Conservation (phyloP, 2,888 invertebrate species). For the Lampropteryx suffumata region DNA sequence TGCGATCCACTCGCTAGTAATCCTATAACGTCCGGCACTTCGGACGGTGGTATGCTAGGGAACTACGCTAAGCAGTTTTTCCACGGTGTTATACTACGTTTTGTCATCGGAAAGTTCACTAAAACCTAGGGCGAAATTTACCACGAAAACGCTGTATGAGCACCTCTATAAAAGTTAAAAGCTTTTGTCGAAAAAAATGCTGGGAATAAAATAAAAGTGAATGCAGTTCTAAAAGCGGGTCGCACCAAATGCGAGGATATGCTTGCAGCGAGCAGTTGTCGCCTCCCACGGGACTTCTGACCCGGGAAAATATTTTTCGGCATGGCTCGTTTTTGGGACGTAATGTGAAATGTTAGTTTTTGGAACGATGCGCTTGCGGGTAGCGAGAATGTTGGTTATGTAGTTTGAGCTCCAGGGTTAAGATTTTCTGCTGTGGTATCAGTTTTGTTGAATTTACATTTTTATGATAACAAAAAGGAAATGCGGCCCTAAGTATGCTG, state of each 20-base stretch:
- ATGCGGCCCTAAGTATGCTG: too few relatives aligned
- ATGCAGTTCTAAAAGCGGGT: conserved; percentile 63
- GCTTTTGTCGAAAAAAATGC: conserved; percentile 73
- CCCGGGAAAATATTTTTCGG: conserved; percentile 58
- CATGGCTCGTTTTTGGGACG: conserved; percentile 42
- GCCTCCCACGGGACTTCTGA: conserved; percentile 62
- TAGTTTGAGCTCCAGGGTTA: conserved; percentile 10
- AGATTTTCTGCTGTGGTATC: conserved; percentile 8
- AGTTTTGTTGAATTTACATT: conserved; percentile 8
- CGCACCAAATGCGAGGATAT: conserved; percentile 53
- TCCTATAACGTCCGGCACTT: too few relatives aligned
- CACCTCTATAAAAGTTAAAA: conserved; percentile 75
- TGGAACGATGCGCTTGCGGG: conserved; percentile 26
- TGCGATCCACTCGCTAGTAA: too few relatives aligned
- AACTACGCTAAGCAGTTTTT: too few relatives aligned
- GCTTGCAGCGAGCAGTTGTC: conserved; percentile 57
- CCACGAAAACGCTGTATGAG: conserved; percentile 63
- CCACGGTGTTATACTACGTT: not conserved
- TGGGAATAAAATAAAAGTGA: conserved; percentile 63
- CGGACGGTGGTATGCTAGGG: too few relatives aligned
- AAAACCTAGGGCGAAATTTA: conserved; percentile 48
- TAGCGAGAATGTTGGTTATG: conserved; percentile 14
- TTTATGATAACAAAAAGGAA: not conserved
- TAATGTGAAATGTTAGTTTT: conserved; percentile 48
- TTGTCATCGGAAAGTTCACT: conserved; percentile 27